A percentile compares a stretch with the other conserved stretches of the same genome.
Conservation (phyloP, 2,797 vertebrate genomes). For the Stomatorhinus walkeri region DNA sequence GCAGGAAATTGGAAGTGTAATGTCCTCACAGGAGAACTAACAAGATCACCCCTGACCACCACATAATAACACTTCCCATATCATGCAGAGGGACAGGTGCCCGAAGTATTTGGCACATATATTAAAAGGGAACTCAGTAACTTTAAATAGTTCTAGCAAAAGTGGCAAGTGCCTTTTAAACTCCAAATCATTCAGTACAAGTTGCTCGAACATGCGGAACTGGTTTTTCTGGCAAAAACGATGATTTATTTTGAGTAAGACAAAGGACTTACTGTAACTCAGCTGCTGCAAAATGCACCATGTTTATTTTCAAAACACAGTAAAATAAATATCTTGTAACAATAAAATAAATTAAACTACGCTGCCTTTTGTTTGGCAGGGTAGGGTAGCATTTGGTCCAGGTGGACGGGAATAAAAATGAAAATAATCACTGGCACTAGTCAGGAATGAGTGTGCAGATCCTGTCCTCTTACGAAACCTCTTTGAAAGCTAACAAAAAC, state of each 20-base stretch:
- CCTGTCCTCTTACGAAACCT: conserved; percentile 34
- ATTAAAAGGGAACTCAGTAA: not conserved
- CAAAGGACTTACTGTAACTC: not conserved
- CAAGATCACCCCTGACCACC: not conserved
- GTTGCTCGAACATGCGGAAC: not conserved
- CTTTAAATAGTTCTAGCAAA: not conserved
- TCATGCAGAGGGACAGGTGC: not conserved
- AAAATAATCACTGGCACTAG: conserved; percentile 41
- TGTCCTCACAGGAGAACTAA: not conserved
- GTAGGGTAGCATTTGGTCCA: conserved; percentile 39
- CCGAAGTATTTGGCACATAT: not conserved
- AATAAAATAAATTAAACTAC: conserved; percentile 28
- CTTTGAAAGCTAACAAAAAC: conserved; percentile 47
- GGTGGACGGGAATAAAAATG: conserved; percentile 27
- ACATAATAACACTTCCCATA: not conserved
- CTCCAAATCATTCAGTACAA: not conserved
- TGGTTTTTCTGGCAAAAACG: not conserved
- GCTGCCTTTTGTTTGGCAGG: conserved; percentile 45
- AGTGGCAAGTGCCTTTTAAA: not conserved
- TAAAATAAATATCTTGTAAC: conserved; percentile 38
- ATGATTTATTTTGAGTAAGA: not conserved
- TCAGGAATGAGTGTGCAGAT: conserved; percentile 43
- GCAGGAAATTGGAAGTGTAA: not conserved
- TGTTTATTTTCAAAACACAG: conserved; percentile 42
- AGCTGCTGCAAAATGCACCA: not conserved